Evolutionary conservation across 1,140 invertebrate genomes (phyloP).

Genomic region (Teleogryllus occipitalis): DNA sequence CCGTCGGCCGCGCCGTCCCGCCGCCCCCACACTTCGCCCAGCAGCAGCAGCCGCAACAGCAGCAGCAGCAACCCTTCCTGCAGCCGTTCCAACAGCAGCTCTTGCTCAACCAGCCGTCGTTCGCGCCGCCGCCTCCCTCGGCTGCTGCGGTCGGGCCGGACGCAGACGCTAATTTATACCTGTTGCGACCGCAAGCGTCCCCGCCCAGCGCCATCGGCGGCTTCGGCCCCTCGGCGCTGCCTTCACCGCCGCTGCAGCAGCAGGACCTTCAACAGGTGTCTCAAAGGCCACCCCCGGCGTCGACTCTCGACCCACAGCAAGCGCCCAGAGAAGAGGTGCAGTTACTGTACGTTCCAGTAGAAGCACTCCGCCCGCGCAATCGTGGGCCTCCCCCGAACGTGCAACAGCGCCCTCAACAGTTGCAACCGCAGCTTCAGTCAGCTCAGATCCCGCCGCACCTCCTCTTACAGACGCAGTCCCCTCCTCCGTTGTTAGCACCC

Average conservation of each 20-base stretch:
- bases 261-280: too few relatives aligned
- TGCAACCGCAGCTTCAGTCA: neutral
- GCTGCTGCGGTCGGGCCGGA: neutral
- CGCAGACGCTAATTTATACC: too few relatives aligned
- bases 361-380: slow-evolving; percentile 46
- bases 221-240: too few relatives aligned
- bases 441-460: neutral
- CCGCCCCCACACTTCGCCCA: neutral
- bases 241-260: too few relatives aligned
- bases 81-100: neutral
- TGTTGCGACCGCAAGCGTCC: too few relatives aligned
- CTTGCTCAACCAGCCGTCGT: neutral
- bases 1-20: neutral
- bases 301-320: neutral
- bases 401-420: slow-evolving; percentile 22
- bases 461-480: neutral
- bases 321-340: slow-evolving; percentile 53
- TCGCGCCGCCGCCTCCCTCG: neutral
- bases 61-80: neutral
- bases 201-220: too few relatives aligned
- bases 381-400: slow-evolving; percentile 28
- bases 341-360: slow-evolving; percentile 67
- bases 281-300: neutral
- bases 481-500: neutral
- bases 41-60: neutral